Evolutionary conservation across 2,113 vertebrate species (phyloP).

Genomic region (Nipponia nippon): DNA sequence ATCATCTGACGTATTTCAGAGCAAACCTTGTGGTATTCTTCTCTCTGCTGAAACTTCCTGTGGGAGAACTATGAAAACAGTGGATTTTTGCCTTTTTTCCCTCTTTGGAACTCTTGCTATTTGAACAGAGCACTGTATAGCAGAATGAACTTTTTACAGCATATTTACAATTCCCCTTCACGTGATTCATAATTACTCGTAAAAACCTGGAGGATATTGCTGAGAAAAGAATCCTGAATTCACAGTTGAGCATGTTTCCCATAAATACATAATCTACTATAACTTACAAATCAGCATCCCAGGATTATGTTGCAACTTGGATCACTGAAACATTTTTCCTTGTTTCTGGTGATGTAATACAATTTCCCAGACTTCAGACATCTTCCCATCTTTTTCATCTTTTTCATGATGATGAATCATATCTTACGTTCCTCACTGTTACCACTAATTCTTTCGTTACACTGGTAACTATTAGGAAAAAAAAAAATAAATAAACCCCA

Average conservation of each 20-base stretch:
- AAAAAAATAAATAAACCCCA: background rate
- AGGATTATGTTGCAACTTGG: background rate
- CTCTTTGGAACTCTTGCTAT: background rate
- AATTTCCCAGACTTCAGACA: background rate
- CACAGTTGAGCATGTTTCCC: background rate
- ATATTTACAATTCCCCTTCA: background rate
- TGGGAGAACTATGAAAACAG: background rate
- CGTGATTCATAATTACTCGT: accelerated
- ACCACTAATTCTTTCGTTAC: background rate
- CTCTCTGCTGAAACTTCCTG: background rate
- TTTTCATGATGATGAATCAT: background rate
- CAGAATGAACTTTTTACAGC: background rate
- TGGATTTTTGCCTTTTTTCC: background rate
- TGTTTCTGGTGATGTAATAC: background rate
- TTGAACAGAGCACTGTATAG: background rate
- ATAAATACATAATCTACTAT: background rate
- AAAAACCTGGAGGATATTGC: background rate
- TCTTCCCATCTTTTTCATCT: background rate
- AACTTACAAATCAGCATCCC: background rate
- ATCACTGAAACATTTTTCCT: background rate
- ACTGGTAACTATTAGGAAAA: background rate
- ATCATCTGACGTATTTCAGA: background rate
- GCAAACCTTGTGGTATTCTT: background rate
- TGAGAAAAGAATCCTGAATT: background rate
- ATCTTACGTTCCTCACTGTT: background rate